Evolutionary conservation across 2,797 vertebrate genomes (phyloP), one percentile per base, ranked within the genome.

Genomic region (Chelmon rostratus): DNA sequence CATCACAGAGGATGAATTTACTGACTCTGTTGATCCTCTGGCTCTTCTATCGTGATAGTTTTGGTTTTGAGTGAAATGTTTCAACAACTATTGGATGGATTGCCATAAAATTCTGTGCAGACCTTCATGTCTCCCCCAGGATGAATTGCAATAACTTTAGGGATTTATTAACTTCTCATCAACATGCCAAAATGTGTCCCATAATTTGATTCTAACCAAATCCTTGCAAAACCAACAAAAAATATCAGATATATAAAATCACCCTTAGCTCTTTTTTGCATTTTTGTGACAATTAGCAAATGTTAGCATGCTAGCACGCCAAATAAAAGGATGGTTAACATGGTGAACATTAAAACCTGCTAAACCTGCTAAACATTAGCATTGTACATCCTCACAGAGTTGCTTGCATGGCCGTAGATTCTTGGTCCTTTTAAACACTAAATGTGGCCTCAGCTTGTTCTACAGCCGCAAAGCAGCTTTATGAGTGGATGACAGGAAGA

Each of bases 401-500:
- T 6, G 21, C 53, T 31, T 28, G 4, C 3, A 4, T 31, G 28
- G 28, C 28, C 31, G 28, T 31, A 4, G 28, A 31, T 31, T 31
- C 28, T 31, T 40, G 4, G 23, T 28, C 19, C 28, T 52, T 72
- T 33, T 25, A 50, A 58, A 58, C 13, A 1, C 19, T n/a, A 10
- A 28, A 37, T 54, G 7, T 33, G 65, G 8, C 46, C 38, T 65
- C 38, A 35, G 57, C 13, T 44, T 28, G 25, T 64, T 42, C 9
- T 9, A 37, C 19, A 62, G 38, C 31, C 19, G 3, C 18, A 59
- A 1, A 70, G 35, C 40, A 59, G 80, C 21, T 15, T 58, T 5
- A 21, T 40, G 66, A 64, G 33, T 37, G 52, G 35, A 73, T 4
- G 7, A 61, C 58, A 21, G 16, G 37, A 33, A 37, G 91, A 86